Conservation (phyloP, 2,888 invertebrate genomes). For the Nasonovia ribisnigri region DNA sequence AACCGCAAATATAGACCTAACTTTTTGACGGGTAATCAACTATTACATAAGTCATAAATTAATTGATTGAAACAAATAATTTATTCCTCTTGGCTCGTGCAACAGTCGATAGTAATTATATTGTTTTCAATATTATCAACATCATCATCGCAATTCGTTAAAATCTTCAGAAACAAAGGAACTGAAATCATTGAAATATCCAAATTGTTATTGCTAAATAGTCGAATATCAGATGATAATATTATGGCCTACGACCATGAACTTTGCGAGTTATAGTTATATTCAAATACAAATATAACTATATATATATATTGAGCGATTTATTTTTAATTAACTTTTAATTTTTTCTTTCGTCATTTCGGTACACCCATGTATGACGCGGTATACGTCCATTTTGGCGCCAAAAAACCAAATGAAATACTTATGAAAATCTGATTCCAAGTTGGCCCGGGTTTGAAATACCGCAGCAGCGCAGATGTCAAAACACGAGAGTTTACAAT, state of each 20-base stretch:
- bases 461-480: neutral
- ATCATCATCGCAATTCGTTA: neutral
- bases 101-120: neutral
- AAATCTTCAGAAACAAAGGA: neutral
- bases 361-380: no score
- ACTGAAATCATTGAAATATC: neutral
- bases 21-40: neutral
- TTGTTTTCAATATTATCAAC: neutral
- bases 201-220: neutral
- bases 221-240: neutral
- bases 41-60: neutral
- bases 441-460: neutral
- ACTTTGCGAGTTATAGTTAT: neutral
- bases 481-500: neutral
- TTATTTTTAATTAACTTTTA: constrained; percentile 23
- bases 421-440: neutral
- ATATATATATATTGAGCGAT: no score
- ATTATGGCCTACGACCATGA: neutral
- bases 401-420: neutral
- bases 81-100: neutral
- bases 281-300: neutral
- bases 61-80: neutral
- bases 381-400: neutral
- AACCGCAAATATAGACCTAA: neutral
- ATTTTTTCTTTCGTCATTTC: neutral